Percentiles rank a stretch among this genome's conserved stretches.
Evolutionary conservation across 2,888 invertebrate genomes (phyloP).

Genomic region (Tipula confusa): DNA sequence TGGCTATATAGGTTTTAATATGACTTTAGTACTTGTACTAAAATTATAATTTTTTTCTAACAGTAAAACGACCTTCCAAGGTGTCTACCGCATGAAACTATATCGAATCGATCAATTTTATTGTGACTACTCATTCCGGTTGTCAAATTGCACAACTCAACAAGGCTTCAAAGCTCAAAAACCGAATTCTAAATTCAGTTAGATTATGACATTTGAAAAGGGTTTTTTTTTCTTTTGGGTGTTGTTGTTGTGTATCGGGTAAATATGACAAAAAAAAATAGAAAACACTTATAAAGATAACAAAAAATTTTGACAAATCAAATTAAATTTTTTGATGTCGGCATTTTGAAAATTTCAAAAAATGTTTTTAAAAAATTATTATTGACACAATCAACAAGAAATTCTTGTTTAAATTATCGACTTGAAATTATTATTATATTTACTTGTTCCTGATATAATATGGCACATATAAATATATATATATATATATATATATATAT

Average conservation of each 20-base stretch:
- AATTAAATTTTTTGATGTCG: slow-evolving; percentile 25
- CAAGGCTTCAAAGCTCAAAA: not conserved
- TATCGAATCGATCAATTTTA: not conserved
- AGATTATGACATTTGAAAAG: not conserved
- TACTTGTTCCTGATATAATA: not conserved
- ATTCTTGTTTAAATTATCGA: not conserved
- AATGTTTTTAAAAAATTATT: slow-evolving; percentile 8
- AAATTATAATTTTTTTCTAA: no score
- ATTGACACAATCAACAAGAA: slow-evolving; percentile 25
- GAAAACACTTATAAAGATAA: slow-evolving; percentile 9
- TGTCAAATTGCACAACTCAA: not conserved
- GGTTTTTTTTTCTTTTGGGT: not conserved
- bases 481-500: no score
- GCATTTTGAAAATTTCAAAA: not conserved
- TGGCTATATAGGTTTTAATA: not conserved
- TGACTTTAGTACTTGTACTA: not conserved
- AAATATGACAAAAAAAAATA: not conserved
- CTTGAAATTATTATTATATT: not conserved
- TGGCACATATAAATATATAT: not conserved
- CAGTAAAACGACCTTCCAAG: not conserved
- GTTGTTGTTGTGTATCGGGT: not conserved
- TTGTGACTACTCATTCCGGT: not conserved
- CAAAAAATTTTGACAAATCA: not conserved
- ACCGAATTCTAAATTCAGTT: not conserved
- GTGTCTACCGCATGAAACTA: not conserved